These are phyloP conservation scores for Mythimna pallens DNA, from an alignment of 2,888 invertebrate species.

Conservation along the genomic window DNA sequence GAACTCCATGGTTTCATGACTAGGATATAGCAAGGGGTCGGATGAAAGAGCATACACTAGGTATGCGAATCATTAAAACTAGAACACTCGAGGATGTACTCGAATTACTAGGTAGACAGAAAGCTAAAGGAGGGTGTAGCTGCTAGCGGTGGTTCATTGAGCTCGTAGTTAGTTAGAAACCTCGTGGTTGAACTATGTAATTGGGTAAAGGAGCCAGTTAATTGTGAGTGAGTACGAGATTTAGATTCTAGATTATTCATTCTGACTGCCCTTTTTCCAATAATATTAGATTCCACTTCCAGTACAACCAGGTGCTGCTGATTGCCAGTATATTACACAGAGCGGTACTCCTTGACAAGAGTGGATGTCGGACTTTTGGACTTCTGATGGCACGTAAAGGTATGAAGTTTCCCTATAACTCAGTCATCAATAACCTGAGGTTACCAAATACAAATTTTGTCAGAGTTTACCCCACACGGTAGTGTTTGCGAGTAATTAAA, in stretches of 20 bases:
- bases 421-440: background rate
- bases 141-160: background rate
- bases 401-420: background rate
- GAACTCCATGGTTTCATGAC: conserved; percentile 13
- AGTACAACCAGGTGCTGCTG: background rate
- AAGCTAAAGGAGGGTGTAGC: background rate
- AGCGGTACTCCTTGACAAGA: background rate
- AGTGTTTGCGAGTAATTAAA: conserved; percentile 31
- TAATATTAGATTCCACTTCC: background rate
- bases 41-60: background rate
- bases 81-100: conserved; percentile 10
- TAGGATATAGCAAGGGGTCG: conserved; percentile 28
- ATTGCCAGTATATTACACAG: background rate
- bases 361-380: background rate
- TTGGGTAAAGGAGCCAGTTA: background rate
- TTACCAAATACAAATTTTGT: background rate
- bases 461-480: background rate
- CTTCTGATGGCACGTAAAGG: background rate
- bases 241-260: background rate
- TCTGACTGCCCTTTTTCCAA: background rate
- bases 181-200: background rate
- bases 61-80: conserved; percentile 16
- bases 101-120: background rate
- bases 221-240: background rate
- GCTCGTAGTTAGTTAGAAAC: conserved; percentile 1